Percentiles rank a stretch among this genome's conserved stretches.
phyloP scores from a whole-genome alignment of 2,797 vertebrate genomes.

The Labroides dimidiatus region DNA sequence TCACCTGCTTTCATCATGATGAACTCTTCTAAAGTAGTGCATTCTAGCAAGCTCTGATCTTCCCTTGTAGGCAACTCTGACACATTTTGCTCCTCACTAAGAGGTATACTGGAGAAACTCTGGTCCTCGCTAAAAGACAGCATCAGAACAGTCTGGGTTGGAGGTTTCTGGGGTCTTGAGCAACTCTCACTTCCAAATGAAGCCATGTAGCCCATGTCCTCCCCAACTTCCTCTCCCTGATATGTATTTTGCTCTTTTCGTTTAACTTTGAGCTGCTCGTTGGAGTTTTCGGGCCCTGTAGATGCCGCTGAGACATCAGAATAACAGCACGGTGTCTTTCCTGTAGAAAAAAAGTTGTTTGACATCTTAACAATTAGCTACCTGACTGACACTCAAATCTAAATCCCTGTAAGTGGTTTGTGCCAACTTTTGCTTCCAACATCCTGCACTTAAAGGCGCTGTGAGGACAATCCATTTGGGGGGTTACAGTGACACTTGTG shows the following conservation, averaged over 20 bases:
- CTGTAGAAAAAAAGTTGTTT: slow-evolving; percentile 55
- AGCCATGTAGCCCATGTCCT: slow-evolving; percentile 6
- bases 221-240: slow-evolving; percentile 3
- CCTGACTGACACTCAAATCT: accelerated
- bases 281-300: slow-evolving; percentile 1
- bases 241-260: slow-evolving; percentile 4
- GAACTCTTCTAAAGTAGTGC: not conserved
- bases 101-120: slow-evolving; percentile 4
- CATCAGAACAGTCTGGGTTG: slow-evolving; percentile 22
- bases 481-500: too few species aligned
- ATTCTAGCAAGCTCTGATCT: slow-evolving; percentile 3
- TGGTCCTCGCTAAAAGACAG: slow-evolving; percentile 59
- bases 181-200: slow-evolving; percentile 22
- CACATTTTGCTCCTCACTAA: slow-evolving; percentile 1
- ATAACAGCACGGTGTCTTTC: slow-evolving; percentile 23
- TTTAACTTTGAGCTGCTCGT: slow-evolving; percentile 18
- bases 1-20: not conserved
- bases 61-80: slow-evolving; percentile 15
- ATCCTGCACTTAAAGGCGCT: not conserved
- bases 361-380: slow-evolving; percentile 25
- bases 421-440: too few species aligned
- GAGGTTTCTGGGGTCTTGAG: not conserved
- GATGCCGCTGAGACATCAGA: slow-evolving; percentile 21
- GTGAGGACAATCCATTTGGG: too few species aligned
- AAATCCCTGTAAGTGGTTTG: too few species aligned